Percentiles rank a stretch among this genome's conserved stretches.
Evolutionary conservation across 2,888 invertebrate species (phyloP).

Genomic region (Cantharis lateralis): DNA sequence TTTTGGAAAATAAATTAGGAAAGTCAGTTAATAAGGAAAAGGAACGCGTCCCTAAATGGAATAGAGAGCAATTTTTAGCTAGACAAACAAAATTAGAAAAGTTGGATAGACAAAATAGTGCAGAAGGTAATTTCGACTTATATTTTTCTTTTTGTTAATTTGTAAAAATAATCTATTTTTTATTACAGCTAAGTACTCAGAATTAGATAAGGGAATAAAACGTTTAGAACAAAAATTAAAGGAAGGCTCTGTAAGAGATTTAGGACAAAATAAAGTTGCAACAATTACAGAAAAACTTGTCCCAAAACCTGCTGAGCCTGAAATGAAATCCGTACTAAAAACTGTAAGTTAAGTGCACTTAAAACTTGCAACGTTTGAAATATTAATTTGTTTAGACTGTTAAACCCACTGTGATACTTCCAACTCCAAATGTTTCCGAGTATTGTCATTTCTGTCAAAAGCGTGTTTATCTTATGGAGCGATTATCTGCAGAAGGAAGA

Average conservation of each 20-base stretch:
- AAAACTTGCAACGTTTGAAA: neutral
- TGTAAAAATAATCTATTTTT: neutral
- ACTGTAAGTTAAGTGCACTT: slow-evolving; percentile 57
- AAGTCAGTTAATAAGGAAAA: slow-evolving; percentile 64
- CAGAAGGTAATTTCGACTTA: slow-evolving; percentile 51
- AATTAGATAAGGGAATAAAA: slow-evolving; percentile 74
- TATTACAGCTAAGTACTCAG: slow-evolving; percentile 66
- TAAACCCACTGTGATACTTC: slow-evolving; percentile 64
- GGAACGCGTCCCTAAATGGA: slow-evolving; percentile 88
- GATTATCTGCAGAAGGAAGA: slow-evolving; percentile 85
- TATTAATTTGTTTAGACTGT: slow-evolving; percentile 55
- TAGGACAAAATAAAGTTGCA: slow-evolving; percentile 78
- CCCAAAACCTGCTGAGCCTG: slow-evolving; percentile 59
- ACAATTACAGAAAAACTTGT: slow-evolving; percentile 80
- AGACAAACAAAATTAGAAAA: slow-evolving; percentile 73
- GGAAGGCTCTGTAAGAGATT: slow-evolving; percentile 75
- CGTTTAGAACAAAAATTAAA: slow-evolving; percentile 73
- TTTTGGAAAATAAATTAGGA: slow-evolving; percentile 75
- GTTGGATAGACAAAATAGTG: slow-evolving; percentile 62
- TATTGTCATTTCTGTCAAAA: slow-evolving; percentile 87
- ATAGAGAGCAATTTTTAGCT: slow-evolving; percentile 78
- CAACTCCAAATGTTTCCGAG: slow-evolving; percentile 72
- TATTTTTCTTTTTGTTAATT: neutral
- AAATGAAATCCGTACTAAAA: slow-evolving; percentile 51
- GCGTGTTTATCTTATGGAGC: slow-evolving; percentile 92